Evolutionary conservation across 2,113 vertebrate species (phyloP), one percentile per base, ranked within the genome.

Genomic region (Fulica atra): DNA sequence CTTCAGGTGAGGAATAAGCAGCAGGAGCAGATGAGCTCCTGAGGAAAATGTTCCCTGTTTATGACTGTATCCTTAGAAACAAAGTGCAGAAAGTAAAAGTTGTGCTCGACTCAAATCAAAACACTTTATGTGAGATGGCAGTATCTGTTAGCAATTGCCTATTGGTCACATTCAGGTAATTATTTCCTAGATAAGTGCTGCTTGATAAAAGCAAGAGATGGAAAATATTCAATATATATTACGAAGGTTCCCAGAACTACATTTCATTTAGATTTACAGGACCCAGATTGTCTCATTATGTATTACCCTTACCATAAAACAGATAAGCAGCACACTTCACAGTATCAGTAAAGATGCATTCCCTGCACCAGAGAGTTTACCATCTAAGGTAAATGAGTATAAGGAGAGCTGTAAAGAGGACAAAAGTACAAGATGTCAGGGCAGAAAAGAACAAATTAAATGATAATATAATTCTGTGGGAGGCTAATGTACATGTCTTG

Each of bases 1-100:
- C 97, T 98, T 95, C 80, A 96, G 95, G 91, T 96, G 95, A 96
- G 92, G 88, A 83, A 97, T 85, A 97, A 98, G 80, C 93, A 97
- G 97, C 92, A 91, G 96, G 96, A 92, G 81, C 69, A 92, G 72
- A 97, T 92, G 93, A 97, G 42, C 63, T 96, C 86, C 92, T 68
- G 87, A 88, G 80, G 85, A 93, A 89, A 93, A 88, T 68, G 28
- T 87, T 88, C 85, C 23, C 18, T 68, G 35, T 61, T 95, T 80
- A 56, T 71, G 80, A 74, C 54, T 81, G 76, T 95, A 92, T 79
- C 85, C 87, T 92, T 93, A 96, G 88, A 96, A 95, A 96, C 29
- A 82, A 74, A 94, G 23, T 29, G 16, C 74, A 88, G 74, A 48
- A 82, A 93, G 51, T 38, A 65, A 72, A 95, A 88, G 56, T 61